Evolutionary conservation across 2,113 vertebrate species (phyloP), one percentile per base, ranked within the genome.

Genomic region (Cheirogaleus medius): DNA sequence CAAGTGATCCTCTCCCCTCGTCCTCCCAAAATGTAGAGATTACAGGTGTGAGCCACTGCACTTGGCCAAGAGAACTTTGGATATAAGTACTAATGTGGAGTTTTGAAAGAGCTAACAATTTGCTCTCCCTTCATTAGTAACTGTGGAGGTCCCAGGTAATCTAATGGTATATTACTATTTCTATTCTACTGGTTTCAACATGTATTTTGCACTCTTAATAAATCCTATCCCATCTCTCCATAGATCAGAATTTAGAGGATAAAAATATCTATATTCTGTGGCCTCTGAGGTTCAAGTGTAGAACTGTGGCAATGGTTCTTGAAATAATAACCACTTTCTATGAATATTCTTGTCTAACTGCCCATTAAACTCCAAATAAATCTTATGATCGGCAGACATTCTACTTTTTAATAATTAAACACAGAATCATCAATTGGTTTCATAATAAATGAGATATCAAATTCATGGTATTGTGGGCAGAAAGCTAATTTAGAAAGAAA

Each of bases 321-420:
- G 83, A 96, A 90, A 91, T 91, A 63, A 97, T 69, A 97, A 81
- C n/a, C 39, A 91, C 60, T 93, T 96, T 66, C 68, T 58, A 66
- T 63, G 69, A 93, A 83, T 89, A 93, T 84, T 97, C 58, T 77
- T 60, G 1, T 89, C 73, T 93, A 87, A 96, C 34, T 95, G 64
- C n/a, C 64, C 66, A 56, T 80, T 95, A 97, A 93, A 93, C 9
- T 42, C 52, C 86, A 95, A 94, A 90, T 77, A 96, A 96, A 96
- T 92, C 52, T 94, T 83, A 86, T 2, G 3, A 83, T 84, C n/a
- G 71, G 25, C 1, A 81, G 92, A 77, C 13, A 94, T 18, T 81
- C 34, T 77, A 73, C 42, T 63, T 93, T 91, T 93, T 82, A 95
- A 97, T 97, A 97, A 97, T 93, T 97, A 74, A 97, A 37, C 56